Base-by-base conservation (phyloP, 2,113 vertebrate species). In the Ctenomys sociabilis region DNA sequence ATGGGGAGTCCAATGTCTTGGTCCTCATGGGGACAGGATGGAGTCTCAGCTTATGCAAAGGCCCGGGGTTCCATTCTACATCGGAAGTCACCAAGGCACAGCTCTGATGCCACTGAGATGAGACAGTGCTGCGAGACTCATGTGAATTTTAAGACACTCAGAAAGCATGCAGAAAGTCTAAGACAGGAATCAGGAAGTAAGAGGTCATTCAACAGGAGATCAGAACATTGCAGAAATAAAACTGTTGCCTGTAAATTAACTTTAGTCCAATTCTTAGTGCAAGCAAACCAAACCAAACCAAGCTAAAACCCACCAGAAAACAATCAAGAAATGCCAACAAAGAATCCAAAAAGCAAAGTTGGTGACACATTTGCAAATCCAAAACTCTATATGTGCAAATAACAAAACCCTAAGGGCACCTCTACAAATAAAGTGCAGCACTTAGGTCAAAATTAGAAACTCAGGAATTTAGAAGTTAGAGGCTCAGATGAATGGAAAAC, bases 361-460 rank as follows among this genome's bases (percentile, higher is more conserved):
- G 24, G 3, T 84, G 26, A 88, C 54, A 85, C 3, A 70, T 82
- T 93, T 81, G 49, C 78, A 66, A 91, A 66, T 16, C 21, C 4
- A 24, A 24, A 85, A 82, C 5, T n/a, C 57, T 63, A 70, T 78
- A 57, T 28, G 19, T 77, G 90, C 88, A 86, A 57, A 22, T 49
- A 88, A 77, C 52, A 72, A 85, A 90, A 85, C 82, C 75, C 21
- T 88, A 78, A 59, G 72, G 72, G 30, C 70, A 85, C 1, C 32
- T 82, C 84, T 88, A 57, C 78, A 82, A 68, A 95, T 82, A 88
- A 94, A 81, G 78, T 49, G 37, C 1, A 77, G 10, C 26, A 57
- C 43, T 93, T 85, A 32, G 37, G 32, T 82, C 43, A 87, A 87
- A 94, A 82, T 92, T 75, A 94, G n/a, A 57, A 91, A 92, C n/a